These are phyloP conservation scores for Gnathonemus longibarbis DNA, from an alignment of 2,113 vertebrate species.

Conservation along the genomic window DNA sequence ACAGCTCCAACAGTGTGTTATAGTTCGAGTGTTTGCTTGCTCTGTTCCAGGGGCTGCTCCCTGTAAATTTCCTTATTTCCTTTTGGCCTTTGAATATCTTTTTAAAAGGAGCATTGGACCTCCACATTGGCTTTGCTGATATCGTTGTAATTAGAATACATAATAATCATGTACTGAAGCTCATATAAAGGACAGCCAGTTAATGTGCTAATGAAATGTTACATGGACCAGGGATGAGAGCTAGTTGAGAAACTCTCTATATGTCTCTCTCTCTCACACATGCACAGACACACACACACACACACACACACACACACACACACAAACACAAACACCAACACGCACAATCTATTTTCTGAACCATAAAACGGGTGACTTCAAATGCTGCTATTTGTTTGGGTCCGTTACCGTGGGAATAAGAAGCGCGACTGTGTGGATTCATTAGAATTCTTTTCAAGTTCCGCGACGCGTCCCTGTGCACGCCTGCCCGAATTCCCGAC, in stretches of 20 bases:
- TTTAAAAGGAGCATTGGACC: background rate
- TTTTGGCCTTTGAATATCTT: conserved; percentile 5
- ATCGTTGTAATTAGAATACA: background rate
- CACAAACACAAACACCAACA: too few species aligned
- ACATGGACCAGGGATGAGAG: background rate
- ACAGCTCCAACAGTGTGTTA: background rate
- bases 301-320: conserved; percentile 24
- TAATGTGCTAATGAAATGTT: background rate
- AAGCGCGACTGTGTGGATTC: conserved; percentile 60
- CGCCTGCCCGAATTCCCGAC: conserved; percentile 64
- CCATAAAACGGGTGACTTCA: conserved; percentile 70
- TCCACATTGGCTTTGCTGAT: background rate
- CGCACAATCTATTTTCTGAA: conserved; percentile 56
- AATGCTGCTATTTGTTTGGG: conserved; percentile 75
- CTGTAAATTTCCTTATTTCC: background rate
- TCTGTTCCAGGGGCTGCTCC: background rate
- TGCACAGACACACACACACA: conserved; percentile 25
- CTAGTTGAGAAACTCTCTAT: background rate
- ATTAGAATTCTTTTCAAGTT: conserved; percentile 77
- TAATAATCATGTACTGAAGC: background rate
- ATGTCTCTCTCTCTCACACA: conserved; percentile 33
- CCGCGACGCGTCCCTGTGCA: conserved; percentile 64
- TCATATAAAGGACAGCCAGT: background rate
- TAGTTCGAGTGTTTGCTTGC: background rate
- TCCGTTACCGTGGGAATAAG: conserved; percentile 70